phyloP scores from a whole-genome alignment of 2,888 invertebrate species.

The Hydropsyche betteni region DNA sequence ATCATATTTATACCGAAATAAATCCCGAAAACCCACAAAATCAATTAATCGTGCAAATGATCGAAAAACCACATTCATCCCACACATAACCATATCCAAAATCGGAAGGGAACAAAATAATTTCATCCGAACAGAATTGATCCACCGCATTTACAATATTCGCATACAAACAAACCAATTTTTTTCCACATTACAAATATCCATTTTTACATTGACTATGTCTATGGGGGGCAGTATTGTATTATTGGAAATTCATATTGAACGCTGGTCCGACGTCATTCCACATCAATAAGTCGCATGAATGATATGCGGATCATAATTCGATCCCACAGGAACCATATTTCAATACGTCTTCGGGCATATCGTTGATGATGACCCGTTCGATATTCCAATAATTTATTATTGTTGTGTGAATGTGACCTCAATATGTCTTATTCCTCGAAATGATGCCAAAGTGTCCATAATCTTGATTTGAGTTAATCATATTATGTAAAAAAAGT shows the following conservation, averaged over 20 bases:
- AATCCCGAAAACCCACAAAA: too few species aligned
- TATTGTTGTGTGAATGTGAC: neutral
- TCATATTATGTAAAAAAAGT: too few species aligned
- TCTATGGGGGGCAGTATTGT: neutral
- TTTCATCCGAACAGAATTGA: too few species aligned
- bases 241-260: neutral
- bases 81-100: too few species aligned
- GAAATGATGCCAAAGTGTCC: too few species aligned
- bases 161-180: neutral
- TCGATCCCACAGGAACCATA: neutral
- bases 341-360: neutral
- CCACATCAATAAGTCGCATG: conserved; percentile 6
- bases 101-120: too few species aligned
- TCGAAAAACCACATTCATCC: too few species aligned
- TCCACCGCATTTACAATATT: too few species aligned
- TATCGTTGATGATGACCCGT: neutral
- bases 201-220: neutral
- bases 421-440: too few species aligned
- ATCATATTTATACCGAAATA: too few species aligned
- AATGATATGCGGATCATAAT: conserved; percentile 19
- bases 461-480: too few species aligned
- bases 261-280: neutral
- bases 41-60: too few species aligned
- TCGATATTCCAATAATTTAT: neutral
- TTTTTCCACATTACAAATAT: neutral